phyloP scores from a whole-genome alignment of 2,797 vertebrate genomes.

The Acrocephalus scirpaceus region DNA sequence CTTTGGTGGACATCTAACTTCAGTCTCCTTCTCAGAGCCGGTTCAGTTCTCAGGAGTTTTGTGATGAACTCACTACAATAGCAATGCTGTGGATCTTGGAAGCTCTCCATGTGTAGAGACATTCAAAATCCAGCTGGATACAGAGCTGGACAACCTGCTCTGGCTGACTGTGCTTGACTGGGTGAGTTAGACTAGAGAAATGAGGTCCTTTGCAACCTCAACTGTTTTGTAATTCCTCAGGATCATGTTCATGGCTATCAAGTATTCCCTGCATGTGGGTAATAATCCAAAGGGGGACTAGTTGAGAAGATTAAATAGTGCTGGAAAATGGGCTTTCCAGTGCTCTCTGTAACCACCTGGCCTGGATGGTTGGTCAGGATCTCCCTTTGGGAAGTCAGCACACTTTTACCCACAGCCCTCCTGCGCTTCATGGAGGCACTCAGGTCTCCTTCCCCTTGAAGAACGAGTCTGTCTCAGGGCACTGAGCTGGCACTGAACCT shows the following conservation, averaged over 20 bases:
- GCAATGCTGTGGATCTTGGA: not conserved
- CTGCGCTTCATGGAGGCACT: accelerated
- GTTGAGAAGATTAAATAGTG: not conserved
- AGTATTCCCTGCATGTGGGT: not conserved
- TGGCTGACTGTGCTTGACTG: not conserved
- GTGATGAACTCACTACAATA: not conserved
- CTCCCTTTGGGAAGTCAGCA: not conserved
- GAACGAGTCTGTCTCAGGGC: not conserved
- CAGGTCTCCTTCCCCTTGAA: not conserved
- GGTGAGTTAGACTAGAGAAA: not conserved
- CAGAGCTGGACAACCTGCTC: not conserved
- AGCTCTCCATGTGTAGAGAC: not conserved
- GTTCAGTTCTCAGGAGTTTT: not conserved
- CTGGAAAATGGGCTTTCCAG: not conserved
- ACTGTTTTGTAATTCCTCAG: not conserved
- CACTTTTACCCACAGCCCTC: not conserved
- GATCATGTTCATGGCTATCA: not conserved
- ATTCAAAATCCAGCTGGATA: not conserved
- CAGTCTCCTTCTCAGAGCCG: not conserved
- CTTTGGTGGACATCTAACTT: not conserved
- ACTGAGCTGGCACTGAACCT: not conserved
- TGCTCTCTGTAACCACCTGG: not conserved
- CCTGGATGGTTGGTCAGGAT: not conserved
- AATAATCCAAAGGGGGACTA: not conserved
- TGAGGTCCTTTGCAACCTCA: not conserved